A percentile compares a stretch with the other conserved stretches of the same genome.
These are phyloP conservation scores for Stenichneumon culpator DNA, from an alignment of 2,888 invertebrate genomes.

Conservation along the genomic window DNA sequence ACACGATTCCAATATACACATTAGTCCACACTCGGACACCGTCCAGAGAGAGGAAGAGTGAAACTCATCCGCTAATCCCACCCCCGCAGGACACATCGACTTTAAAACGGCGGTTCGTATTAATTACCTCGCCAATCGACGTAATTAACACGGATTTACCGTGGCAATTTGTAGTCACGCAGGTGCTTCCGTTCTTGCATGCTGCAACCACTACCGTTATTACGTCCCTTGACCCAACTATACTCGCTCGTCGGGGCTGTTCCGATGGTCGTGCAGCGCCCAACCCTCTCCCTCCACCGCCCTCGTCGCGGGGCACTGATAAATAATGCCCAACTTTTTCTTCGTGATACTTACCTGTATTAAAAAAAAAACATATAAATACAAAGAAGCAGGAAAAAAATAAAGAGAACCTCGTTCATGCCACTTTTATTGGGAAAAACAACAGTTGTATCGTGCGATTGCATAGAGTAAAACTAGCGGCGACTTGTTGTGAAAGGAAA, in stretches of 20 bases:
- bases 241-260: too few relatives aligned
- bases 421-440: neutral
- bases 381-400: neutral
- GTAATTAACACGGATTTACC: slow-evolving; percentile 70
- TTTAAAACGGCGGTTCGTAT: slow-evolving; percentile 67
- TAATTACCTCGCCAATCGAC: slow-evolving; percentile 66
- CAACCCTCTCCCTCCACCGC: too few relatives aligned
- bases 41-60: neutral
- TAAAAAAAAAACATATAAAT: neutral
- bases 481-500: neutral
- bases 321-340: slow-evolving; percentile 2
- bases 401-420: neutral
- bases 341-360: neutral
- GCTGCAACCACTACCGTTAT: neutral
- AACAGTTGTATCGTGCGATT: neutral
- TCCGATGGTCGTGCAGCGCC: neutral
- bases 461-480: neutral
- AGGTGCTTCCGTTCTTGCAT: slow-evolving; percentile 44
- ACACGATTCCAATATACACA: neutral
- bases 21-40: neutral
- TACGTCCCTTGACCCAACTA: neutral
- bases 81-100: slow-evolving; percentile 59
- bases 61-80: slow-evolving; percentile 14
- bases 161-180: slow-evolving; percentile 67
- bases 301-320: neutral